Conservation (phyloP, 2,797 vertebrate genomes). For the Nannoperca australis region DNA sequence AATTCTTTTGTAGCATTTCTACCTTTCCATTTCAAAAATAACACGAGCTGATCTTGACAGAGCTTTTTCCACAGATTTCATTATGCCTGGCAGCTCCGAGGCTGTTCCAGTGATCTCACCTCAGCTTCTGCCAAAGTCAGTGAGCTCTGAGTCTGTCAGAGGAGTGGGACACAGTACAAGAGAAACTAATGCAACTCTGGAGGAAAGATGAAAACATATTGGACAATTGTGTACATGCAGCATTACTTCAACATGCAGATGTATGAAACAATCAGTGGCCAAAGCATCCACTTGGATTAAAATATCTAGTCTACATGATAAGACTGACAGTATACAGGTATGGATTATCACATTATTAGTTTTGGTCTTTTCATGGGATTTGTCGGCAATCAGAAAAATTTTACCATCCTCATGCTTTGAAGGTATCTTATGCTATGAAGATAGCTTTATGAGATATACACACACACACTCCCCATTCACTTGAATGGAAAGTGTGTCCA, state of each 20-base stretch:
- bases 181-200: constrained; percentile 9
- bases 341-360: not conserved
- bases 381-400: not conserved
- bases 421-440: too few relatives aligned
- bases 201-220: not conserved
- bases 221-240: not conserved
- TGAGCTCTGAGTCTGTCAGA: constrained; percentile 36
- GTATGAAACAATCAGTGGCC: not conserved
- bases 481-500: too few relatives aligned
- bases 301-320: not conserved
- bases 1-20: not conserved
- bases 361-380: not conserved
- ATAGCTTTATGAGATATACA: too few relatives aligned
- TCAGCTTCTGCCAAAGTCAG: constrained; percentile 37
- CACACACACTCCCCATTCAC: too few relatives aligned
- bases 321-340: not conserved
- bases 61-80: constrained; percentile 19
- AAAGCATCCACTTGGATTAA: not conserved
- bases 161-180: constrained; percentile 24
- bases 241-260: not conserved
- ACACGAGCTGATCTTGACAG: not conserved
- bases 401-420: not conserved
- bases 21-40: not conserved
- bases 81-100: constrained; percentile 45
- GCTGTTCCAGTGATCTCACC: constrained; percentile 68